A percentile compares a stretch with the other conserved stretches of the same genome.
Evolutionary conservation across 2,888 invertebrate species (phyloP).

Genomic region (Dichetophora obliterata): DNA sequence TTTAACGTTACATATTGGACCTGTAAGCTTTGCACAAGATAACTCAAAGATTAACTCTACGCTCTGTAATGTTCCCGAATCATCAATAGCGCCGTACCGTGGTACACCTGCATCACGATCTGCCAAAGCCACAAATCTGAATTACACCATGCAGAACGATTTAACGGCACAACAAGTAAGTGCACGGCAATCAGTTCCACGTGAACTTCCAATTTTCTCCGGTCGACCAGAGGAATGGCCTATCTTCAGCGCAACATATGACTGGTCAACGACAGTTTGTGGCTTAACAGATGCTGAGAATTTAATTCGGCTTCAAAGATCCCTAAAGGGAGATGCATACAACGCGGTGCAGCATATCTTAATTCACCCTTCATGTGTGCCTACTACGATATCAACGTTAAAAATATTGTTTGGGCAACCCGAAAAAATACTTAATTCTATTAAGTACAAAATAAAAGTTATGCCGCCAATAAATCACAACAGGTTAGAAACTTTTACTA

Average conservation of each 20-base stretch:
- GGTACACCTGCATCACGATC: too few relatives aligned
- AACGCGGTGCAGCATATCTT: slow-evolving; percentile 28
- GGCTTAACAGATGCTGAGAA: slow-evolving; percentile 44
- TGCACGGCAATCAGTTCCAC: background rate
- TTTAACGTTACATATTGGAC: too few relatives aligned
- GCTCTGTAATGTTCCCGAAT: too few relatives aligned
- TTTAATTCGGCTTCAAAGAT: slow-evolving; percentile 36
- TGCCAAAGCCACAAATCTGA: too few relatives aligned
- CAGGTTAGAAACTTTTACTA: slow-evolving; percentile 43
- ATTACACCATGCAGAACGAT: background rate
- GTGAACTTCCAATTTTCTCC: background rate
- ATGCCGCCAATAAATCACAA: slow-evolving; percentile 40
- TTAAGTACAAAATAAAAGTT: slow-evolving; percentile 43
- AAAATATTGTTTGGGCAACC: slow-evolving; percentile 44
- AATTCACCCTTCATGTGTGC: slow-evolving; percentile 38
- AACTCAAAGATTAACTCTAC: too few relatives aligned
- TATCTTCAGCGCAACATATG: slow-evolving; percentile 38
- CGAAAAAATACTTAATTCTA: slow-evolving; percentile 41
- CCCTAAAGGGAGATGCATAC: too few relatives aligned
- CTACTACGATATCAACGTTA: slow-evolving; percentile 39
- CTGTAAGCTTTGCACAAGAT: too few relatives aligned
- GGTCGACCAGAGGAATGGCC: background rate
- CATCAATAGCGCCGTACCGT: too few relatives aligned
- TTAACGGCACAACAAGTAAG: background rate
- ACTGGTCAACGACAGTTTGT: slow-evolving; percentile 44